A percentile compares a stretch with the other conserved stretches of the same genome.
Conservation (phyloP, 2,888 invertebrate genomes). For the Hirudinaria manillensis region DNA sequence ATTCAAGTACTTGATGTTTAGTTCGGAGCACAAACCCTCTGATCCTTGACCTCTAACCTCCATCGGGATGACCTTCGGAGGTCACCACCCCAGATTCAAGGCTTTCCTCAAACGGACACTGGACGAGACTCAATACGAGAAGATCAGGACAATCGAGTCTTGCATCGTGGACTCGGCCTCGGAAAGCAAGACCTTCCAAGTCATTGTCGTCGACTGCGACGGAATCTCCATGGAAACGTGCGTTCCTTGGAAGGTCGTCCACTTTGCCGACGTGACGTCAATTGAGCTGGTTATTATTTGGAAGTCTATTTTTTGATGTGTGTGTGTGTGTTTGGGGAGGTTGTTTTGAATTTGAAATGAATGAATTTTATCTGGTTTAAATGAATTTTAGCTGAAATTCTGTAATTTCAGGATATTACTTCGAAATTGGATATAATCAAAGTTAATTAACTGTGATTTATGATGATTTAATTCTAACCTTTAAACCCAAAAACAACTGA, state of each 20-base stretch:
- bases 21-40: not conserved
- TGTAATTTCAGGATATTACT: not conserved
- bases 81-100: constrained; percentile 51
- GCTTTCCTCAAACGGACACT: constrained; percentile 49
- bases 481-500: too few species aligned
- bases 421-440: not conserved
- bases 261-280: constrained; percentile 47
- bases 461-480: too few species aligned
- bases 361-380: too few species aligned
- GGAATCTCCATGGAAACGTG: constrained; percentile 52
- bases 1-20: too few species aligned
- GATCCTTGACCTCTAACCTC: too few species aligned
- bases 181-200: constrained; percentile 52
- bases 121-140: constrained; percentile 48
- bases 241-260: constrained; percentile 50
- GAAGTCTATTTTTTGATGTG: not conserved
- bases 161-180: constrained; percentile 51
- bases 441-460: too few species aligned
- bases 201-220: constrained; percentile 50
- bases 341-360: too few species aligned
- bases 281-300: constrained; percentile 46
- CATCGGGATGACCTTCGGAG: constrained; percentile 35
- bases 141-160: constrained; percentile 50
- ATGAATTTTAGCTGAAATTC: too few species aligned
- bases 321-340: too few species aligned